Conservation (phyloP, 2,888 invertebrate species). For the Prosopocoilus inquinatus region DNA sequence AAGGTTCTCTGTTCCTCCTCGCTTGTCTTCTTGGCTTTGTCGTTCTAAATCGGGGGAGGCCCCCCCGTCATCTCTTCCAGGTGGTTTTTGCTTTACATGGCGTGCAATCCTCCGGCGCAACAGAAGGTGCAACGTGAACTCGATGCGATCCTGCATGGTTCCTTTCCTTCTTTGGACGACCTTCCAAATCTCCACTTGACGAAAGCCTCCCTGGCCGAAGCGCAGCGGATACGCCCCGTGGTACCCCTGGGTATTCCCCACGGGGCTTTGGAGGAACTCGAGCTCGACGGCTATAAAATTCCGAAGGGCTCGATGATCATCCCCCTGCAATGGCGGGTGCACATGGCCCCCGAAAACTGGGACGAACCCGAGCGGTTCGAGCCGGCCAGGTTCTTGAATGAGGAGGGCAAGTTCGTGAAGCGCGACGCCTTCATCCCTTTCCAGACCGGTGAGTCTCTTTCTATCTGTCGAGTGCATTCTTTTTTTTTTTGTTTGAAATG, state of each 20-base stretch:
- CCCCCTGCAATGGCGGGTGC: slow-evolving; percentile 79
- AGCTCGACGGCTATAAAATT: slow-evolving; percentile 57
- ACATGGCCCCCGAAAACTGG: slow-evolving; percentile 70
- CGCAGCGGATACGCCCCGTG: slow-evolving; percentile 74
- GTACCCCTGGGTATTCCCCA: slow-evolving; percentile 86
- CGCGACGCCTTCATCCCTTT: slow-evolving; percentile 77
- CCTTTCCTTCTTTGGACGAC: slow-evolving; percentile 56
- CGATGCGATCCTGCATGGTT: slow-evolving; percentile 35
- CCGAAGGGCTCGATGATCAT: slow-evolving; percentile 72
- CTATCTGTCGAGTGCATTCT: background rate
- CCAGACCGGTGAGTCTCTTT: slow-evolving; percentile 65
- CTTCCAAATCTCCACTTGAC: slow-evolving; percentile 53
- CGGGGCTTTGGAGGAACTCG: slow-evolving; percentile 60
- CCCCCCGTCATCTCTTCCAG: slow-evolving; percentile 25
- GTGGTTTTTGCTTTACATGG: slow-evolving; percentile 80
- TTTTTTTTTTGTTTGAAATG: slow-evolving; percentile 10
- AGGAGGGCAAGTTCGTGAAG: slow-evolving; percentile 61
- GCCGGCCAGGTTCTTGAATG: slow-evolving; percentile 67
- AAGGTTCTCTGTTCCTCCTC: slow-evolving; percentile 44
- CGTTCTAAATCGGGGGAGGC: background rate
- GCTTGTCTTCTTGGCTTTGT: background rate
- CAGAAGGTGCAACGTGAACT: slow-evolving; percentile 61
- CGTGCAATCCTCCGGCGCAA: slow-evolving; percentile 64
- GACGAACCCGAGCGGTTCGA: slow-evolving; percentile 64
- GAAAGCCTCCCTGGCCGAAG: slow-evolving; percentile 76